Percentiles rank a stretch among this genome's conserved stretches.
Evolutionary conservation across 1,140 invertebrate genomes (phyloP).

Genomic region (Hyles vespertilio): DNA sequence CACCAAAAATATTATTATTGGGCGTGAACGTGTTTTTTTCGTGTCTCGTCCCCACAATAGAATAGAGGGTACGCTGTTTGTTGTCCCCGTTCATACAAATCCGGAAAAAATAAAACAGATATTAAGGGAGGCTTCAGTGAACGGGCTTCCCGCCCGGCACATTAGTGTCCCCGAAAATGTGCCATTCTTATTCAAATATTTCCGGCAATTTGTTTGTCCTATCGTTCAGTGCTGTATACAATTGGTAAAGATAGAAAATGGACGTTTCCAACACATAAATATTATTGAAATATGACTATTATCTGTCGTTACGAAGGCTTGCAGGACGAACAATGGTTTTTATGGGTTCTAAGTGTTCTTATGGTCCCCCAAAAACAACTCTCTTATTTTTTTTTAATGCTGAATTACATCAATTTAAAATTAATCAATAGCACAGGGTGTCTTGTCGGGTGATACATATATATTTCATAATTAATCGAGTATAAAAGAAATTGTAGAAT

Average conservation of each 20-base stretch:
- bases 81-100: constrained; percentile 61
- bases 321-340: too few relatives aligned
- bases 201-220: constrained; percentile 67
- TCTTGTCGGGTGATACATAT: too few relatives aligned
- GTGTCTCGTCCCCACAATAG: constrained; percentile 43
- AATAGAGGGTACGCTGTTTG: constrained; percentile 53
- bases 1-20: constrained; percentile 54
- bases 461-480: too few relatives aligned
- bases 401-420: too few relatives aligned
- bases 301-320: neutral
- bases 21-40: constrained; percentile 42
- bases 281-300: constrained; percentile 2
- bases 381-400: too few relatives aligned
- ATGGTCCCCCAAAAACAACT: too few relatives aligned
- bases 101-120: constrained; percentile 72
- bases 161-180: constrained; percentile 60
- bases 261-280: constrained; percentile 20
- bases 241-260: constrained; percentile 23
- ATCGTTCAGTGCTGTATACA: constrained; percentile 31
- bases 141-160: constrained; percentile 57
- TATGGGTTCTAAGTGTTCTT: too few relatives aligned
- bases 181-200: constrained; percentile 72
- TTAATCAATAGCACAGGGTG: too few relatives aligned
- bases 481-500: too few relatives aligned
- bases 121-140: constrained; percentile 47